Evolutionary conservation across 1,140 invertebrate species (phyloP).

Genomic region (Drosophila busckii): DNA sequence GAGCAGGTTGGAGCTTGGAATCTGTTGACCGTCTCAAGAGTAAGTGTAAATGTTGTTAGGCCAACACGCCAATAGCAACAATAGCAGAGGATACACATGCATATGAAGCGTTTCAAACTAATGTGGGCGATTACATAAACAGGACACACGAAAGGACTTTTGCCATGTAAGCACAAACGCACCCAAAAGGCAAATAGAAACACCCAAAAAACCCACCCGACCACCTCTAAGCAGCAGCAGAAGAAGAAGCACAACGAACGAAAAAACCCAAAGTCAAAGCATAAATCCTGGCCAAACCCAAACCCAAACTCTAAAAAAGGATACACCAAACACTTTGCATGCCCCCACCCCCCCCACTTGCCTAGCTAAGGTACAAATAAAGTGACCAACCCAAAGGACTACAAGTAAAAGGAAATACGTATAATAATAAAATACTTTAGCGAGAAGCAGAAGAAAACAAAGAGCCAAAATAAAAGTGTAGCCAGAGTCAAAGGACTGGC

Average conservation of each 20-base stretch:
- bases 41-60: conserved; percentile 46
- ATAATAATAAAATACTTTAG: conserved; percentile 72
- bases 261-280: conserved; percentile 60
- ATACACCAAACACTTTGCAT: conserved; percentile 63
- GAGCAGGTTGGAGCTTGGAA: conserved; percentile 12
- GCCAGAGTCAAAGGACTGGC: conserved; percentile 32
- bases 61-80: conserved; percentile 19
- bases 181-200: conserved; percentile 64
- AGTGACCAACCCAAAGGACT: conserved; percentile 65
- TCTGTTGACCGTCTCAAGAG: conserved; percentile 8
- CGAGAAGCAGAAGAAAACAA: conserved; percentile 26
- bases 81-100: conserved; percentile 28
- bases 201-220: no score
- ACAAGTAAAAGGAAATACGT: conserved; percentile 53
- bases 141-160: conserved; percentile 68
- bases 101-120: conserved; percentile 49
- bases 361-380: conserved; percentile 59
- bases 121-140: conserved; percentile 75
- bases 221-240: no score
- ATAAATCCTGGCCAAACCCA: conserved; percentile 62
- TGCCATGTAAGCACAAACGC: conserved; percentile 50
- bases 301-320: conserved; percentile 42
- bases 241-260: no score
- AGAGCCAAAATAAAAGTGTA: conserved; percentile 13
- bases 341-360: no score